A percentile compares a stretch with the other conserved stretches of the same genome.
phyloP scores from a whole-genome alignment of 2,113 vertebrate species.

The Rhynchopsitta pachyrhyncha region DNA sequence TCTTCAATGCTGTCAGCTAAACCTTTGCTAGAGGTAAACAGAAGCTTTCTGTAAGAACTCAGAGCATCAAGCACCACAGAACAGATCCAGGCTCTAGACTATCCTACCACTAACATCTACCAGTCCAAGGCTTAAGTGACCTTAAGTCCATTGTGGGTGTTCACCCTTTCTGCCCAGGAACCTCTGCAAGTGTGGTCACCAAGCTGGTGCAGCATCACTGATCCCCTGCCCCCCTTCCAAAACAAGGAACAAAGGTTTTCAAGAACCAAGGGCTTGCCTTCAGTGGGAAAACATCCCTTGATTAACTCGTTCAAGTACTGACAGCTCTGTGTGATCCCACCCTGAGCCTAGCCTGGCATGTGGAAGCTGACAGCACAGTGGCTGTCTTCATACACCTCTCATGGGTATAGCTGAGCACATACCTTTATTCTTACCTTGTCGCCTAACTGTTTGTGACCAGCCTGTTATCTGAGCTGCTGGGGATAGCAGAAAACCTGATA shows the following conservation, averaged over 20 bases:
- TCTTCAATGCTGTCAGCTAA: neutral
- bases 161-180: neutral
- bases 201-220: neutral
- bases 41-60: neutral
- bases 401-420: neutral
- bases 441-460: neutral
- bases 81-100: neutral
- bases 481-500: neutral
- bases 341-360: rapidly evolving
- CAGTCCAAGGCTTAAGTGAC: neutral
- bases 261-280: neutral
- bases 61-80: neutral
- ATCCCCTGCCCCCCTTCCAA: neutral
- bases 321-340: neutral
- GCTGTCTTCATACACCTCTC: neutral
- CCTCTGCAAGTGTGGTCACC: neutral
- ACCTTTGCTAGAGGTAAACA: neutral
- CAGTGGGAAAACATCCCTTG: neutral
- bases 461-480: neutral
- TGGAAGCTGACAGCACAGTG: neutral
- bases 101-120: neutral
- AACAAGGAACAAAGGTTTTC: neutral
- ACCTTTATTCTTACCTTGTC: neutral
- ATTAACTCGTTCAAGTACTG: neutral
- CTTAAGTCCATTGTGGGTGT: no score